These are phyloP conservation scores for Rhea pennata DNA, from an alignment of 2,113 vertebrate genomes.

Conservation along the genomic window DNA sequence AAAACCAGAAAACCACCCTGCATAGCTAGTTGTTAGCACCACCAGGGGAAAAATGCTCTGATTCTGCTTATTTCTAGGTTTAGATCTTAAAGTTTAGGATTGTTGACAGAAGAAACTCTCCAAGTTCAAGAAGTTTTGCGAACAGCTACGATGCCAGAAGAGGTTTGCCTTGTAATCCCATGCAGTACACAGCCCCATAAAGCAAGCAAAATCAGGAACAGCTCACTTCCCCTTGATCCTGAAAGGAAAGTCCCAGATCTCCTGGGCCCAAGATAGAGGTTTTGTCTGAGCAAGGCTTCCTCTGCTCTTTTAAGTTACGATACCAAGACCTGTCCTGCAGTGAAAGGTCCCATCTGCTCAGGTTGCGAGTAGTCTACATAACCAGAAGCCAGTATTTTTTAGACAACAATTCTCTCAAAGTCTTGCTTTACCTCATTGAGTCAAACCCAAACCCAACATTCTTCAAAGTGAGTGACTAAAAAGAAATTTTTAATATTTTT, in stretches of 20 bases:
- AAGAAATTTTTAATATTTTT: constrained; percentile 4
- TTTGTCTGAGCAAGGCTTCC: not conserved
- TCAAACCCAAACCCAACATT: not conserved
- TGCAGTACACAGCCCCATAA: not conserved
- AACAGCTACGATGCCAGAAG: not conserved
- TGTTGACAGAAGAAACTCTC: not conserved
- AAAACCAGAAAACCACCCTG: not conserved
- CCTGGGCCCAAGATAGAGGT: not conserved
- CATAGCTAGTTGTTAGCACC: not conserved
- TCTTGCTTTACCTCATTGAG: not conserved
- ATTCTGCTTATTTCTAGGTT: not conserved
- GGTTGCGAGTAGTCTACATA: not conserved
- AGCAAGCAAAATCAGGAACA: not conserved
- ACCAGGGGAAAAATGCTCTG: not conserved
- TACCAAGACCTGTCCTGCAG: not conserved
- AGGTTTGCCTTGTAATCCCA: not conserved
- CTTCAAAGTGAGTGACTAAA: not conserved
- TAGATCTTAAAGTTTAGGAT: not conserved
- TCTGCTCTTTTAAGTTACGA: not conserved
- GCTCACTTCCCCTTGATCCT: not conserved
- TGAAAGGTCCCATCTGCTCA: not conserved
- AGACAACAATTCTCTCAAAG: not conserved
- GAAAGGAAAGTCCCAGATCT: not conserved
- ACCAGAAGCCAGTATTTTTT: not conserved
- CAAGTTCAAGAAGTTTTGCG: not conserved